These are phyloP conservation scores for Phrynocephalus vlangalii DNA, from an alignment of 2,797 vertebrate species.

Conservation along the genomic window DNA sequence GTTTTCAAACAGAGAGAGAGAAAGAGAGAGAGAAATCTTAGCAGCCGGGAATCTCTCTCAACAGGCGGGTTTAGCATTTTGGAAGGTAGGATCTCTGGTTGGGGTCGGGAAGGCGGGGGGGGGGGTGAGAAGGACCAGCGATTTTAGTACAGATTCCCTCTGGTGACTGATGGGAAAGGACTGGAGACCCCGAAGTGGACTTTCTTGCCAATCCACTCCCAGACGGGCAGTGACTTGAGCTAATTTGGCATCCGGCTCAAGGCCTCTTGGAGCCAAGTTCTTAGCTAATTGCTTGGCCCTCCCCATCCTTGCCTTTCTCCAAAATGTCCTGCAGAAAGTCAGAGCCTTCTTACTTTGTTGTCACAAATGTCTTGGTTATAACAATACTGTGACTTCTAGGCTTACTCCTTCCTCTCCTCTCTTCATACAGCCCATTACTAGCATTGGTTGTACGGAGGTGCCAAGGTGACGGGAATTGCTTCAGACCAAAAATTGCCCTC, in stretches of 20 bases:
- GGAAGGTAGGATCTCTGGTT: background rate
- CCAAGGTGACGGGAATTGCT: conserved; percentile 13
- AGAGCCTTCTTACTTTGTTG: background rate
- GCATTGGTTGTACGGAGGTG: conserved; percentile 40
- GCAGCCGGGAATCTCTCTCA: too few relatives aligned
- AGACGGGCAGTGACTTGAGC: background rate
- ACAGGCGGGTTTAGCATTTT: background rate
- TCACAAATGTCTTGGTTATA: background rate
- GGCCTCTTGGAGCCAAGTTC: background rate
- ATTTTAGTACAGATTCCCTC: background rate
- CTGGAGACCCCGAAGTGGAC: background rate
- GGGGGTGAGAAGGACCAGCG: background rate
- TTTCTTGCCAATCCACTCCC: background rate
- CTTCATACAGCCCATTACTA: conserved; percentile 28
- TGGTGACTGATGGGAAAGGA: background rate
- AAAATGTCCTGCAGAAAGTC: conserved; percentile 1
- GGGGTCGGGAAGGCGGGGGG: too few relatives aligned
- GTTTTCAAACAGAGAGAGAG: too few relatives aligned
- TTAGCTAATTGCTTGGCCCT: background rate
- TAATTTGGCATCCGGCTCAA: conserved; percentile 1
- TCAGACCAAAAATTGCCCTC: conserved; percentile 52
- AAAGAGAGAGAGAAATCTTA: background rate
- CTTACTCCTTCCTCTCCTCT: conserved; percentile 47
- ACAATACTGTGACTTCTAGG: conserved; percentile 7
- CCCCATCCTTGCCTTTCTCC: conserved; percentile 35